Evolutionary conservation across 2,113 vertebrate genomes (phyloP).

Genomic region (Protomyctophum bolini): DNA sequence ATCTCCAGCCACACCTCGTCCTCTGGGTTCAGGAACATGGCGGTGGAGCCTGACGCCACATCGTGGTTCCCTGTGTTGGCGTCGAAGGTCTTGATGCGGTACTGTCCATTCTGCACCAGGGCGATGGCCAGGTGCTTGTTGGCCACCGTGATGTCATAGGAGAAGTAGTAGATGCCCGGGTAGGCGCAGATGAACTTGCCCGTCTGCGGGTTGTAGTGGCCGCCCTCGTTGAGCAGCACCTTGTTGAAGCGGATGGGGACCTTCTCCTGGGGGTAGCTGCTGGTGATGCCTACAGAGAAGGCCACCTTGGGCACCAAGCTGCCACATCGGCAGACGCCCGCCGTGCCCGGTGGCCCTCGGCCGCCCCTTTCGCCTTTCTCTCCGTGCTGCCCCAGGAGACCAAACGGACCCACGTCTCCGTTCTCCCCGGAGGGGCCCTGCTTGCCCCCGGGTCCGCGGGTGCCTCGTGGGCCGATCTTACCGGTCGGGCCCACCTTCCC

Average conservation of each 20-base stretch:
- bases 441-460: constrained; percentile 89
- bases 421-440: constrained; percentile 84
- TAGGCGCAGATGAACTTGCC: constrained; percentile 97
- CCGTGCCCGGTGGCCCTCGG: constrained; percentile 81
- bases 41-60: constrained; percentile 92
- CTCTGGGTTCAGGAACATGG: constrained; percentile 92
- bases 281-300: constrained; percentile 96
- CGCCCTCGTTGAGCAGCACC: constrained; percentile 92
- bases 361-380: constrained; percentile 87
- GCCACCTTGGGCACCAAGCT: constrained; percentile 92
- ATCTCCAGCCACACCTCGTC: constrained; percentile 99
- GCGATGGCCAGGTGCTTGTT: constrained; percentile 96
- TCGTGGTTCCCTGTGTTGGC: constrained; percentile 98
- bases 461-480: constrained; percentile 87
- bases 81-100: constrained; percentile 93
- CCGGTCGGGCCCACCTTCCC: constrained; percentile 89
- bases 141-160: constrained; percentile 96
- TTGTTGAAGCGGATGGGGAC: constrained; percentile 94
- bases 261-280: constrained; percentile 92
- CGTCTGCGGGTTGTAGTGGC: constrained; percentile 90
- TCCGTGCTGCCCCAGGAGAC: constrained; percentile 81
- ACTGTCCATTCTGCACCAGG: constrained; percentile 94
- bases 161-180: constrained; percentile 96
- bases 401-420: constrained; percentile 83
- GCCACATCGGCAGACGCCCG: constrained; percentile 90